Evolutionary conservation across 1,140 invertebrate genomes (phyloP).

Genomic region (Psilanteris sp.): DNA sequence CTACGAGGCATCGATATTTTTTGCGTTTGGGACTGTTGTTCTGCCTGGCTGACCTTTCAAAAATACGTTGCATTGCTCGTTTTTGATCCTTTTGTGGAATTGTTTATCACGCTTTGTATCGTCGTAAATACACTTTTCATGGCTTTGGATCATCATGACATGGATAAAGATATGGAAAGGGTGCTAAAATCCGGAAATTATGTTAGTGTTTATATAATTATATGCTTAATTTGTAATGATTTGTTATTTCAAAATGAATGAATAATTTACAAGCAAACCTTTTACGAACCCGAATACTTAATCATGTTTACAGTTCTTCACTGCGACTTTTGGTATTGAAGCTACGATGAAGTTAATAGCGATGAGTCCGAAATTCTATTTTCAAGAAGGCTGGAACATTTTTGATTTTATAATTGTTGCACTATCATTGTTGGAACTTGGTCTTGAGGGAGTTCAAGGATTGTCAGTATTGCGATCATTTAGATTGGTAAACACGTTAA

Average conservation of each 20-base stretch:
- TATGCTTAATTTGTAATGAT: no score
- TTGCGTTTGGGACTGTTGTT: conserved; percentile 98
- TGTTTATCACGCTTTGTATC: conserved; percentile 99
- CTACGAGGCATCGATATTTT: conserved; percentile 93
- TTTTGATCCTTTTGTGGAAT: conserved; percentile 98
- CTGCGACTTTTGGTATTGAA: conserved; percentile 97
- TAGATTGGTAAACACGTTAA: conserved; percentile 97
- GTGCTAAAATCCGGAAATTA: conserved; percentile 96
- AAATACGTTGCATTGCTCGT: conserved; percentile 94
- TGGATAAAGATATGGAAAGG: conserved; percentile 91
- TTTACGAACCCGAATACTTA: no score
- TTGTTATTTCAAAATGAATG: no score
- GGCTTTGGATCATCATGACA: conserved; percentile 97
- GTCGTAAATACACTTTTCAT: conserved; percentile 99
- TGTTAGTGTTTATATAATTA: conserved; percentile 83
- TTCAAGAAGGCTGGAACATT: conserved; percentile 99
- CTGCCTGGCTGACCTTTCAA: conserved; percentile 93
- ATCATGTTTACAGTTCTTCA: conserved; percentile 98
- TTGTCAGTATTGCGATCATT: conserved; percentile 98
- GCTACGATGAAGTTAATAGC: conserved; percentile 97
- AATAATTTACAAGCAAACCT: no score
- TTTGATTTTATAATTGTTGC: conserved; percentile 99
- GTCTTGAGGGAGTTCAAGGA: conserved; percentile 95
- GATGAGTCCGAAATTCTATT: conserved; percentile 98
- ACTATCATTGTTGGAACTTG: conserved; percentile 95